phyloP scores from a whole-genome alignment of 2,797 vertebrate species.

The Neoniphon sammara region DNA sequence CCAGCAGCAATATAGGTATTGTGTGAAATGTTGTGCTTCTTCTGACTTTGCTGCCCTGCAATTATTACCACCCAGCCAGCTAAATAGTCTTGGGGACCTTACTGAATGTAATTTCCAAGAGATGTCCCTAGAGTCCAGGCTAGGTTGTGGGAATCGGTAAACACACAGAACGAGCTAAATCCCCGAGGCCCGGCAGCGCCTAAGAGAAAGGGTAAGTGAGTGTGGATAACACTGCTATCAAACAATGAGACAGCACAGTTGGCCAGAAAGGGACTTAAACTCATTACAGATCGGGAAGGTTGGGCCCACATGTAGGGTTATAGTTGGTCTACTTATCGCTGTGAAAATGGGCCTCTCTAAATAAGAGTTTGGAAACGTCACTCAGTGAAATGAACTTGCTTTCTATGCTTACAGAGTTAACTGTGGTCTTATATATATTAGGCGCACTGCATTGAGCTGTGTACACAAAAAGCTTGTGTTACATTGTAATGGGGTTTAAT shows the following conservation, averaged over 20 bases:
- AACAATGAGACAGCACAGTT: constrained; percentile 65
- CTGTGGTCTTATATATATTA: constrained; percentile 47
- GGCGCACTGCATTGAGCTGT: constrained; percentile 36
- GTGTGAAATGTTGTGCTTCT: constrained; percentile 32
- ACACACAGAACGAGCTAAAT: constrained; percentile 67
- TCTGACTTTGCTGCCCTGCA: constrained; percentile 45
- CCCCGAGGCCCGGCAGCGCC: constrained; percentile 64
- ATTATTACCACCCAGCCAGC: constrained; percentile 59
- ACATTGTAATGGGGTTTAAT: constrained; percentile 42
- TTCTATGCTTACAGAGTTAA: constrained; percentile 46
- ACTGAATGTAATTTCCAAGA: constrained; percentile 73
- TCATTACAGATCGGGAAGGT: constrained; percentile 68
- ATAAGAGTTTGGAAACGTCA: constrained; percentile 60
- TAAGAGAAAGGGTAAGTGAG: constrained; percentile 76
- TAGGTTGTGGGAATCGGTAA: constrained; percentile 73
- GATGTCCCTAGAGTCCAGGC: constrained; percentile 58
- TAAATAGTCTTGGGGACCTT: constrained; percentile 66
- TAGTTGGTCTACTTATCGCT: constrained; percentile 66
- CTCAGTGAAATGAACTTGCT: constrained; percentile 52
- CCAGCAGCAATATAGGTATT: not conserved
- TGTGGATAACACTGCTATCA: constrained; percentile 74
- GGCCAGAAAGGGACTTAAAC: constrained; percentile 65
- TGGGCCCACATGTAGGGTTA: constrained; percentile 52
- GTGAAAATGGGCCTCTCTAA: constrained; percentile 58
- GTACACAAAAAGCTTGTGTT: constrained; percentile 20